A percentile compares a stretch with the other conserved stretches of the same genome.
Evolutionary conservation across 1,140 invertebrate species (phyloP).

Genomic region (Nymphalis io): DNA sequence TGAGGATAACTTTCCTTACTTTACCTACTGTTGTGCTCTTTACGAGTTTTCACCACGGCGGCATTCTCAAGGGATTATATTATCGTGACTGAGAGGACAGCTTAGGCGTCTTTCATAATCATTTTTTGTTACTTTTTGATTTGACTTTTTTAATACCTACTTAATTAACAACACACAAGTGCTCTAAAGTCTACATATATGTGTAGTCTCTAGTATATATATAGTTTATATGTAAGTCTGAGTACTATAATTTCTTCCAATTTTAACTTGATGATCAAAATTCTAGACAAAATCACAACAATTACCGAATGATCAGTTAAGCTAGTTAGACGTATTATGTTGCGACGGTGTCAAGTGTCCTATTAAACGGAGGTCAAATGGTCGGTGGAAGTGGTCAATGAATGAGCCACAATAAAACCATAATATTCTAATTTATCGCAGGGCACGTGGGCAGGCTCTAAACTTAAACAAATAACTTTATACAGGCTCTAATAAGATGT

Average conservation of each 20-base stretch:
- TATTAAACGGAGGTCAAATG: conserved; percentile 48
- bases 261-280: not conserved
- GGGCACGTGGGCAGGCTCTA: conserved; percentile 69
- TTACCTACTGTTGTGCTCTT: not conserved
- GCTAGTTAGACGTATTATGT: conserved; percentile 34
- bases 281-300: conserved; percentile 26
- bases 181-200: no score
- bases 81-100: no score
- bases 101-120: no score
- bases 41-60: not conserved
- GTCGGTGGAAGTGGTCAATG: conserved; percentile 65
- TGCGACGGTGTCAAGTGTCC: conserved; percentile 43
- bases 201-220: no score
- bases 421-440: conserved; percentile 64
- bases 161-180: no score
- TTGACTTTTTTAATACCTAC: no score
- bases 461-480: conserved; percentile 80
- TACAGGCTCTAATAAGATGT: conserved; percentile 74
- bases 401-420: conserved; percentile 65
- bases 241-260: no score
- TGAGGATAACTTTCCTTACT: not conserved
- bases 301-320: conserved; percentile 36
- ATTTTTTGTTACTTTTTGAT: no score
- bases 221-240: no score
- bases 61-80: not conserved